Evolutionary conservation across 1,140 invertebrate species (phyloP), one percentile per base, ranked within the genome.

Genomic region (Ericerus pela): DNA sequence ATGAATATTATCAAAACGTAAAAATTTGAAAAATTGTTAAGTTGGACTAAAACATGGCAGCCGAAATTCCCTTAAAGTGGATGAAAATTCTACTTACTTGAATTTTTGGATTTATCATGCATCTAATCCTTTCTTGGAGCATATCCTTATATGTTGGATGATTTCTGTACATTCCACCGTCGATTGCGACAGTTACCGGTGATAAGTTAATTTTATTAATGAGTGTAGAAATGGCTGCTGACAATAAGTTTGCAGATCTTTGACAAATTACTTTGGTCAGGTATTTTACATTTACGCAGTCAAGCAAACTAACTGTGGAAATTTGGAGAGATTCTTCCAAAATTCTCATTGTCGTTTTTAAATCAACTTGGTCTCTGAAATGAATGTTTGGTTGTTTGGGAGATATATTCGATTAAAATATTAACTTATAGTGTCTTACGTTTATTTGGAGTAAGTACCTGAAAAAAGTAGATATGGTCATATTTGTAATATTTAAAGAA

Each of bases 81-180:
- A 47, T 24, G 20, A 47, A 47, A 47, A 22, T 22, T 10, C 26
- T 12, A 47, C 41, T 37, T 18, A 58, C 58, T 2, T 47, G 26
- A 18, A 38, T 59, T 12, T 47, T 29, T 14, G 37, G 1, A 3
- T 41, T 31, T 10, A 37, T n/a, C 12, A 58, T 52, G 20, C 16
- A 5, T 14, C 16, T 2, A 0, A 41, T 58, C 24, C 55, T 58
- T 36, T 51, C 20, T 10, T 11, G 69, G 75, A 94, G 82, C 63
- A 88, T 78, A 51, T 69, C 66, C 33, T 79, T 71, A 62, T 91
- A 79, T 63, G 84, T 77, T 36, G 88, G 88, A n/a, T 99, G 96
- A 74, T 86, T 96, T 63, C 93, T 79, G 70, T 96, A 99, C 0
- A 99, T 87, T 20, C 93, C 96, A 18, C 96, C 96, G 70, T 99